Base-by-base conservation (phyloP, 2,888 invertebrate species). In the Neuroscelio doddi region DNA sequence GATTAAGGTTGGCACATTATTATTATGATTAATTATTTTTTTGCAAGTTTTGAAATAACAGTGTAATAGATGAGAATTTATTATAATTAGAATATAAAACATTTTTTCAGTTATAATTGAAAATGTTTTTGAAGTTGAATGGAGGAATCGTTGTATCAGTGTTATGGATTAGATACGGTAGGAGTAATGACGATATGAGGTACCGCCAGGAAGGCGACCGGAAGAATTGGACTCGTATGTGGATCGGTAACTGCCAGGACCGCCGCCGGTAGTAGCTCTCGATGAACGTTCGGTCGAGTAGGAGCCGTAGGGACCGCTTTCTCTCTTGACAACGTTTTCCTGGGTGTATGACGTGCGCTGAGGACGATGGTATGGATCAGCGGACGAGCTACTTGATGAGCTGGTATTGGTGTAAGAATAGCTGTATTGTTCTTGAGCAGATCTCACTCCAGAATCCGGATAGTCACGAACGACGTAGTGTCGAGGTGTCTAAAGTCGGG, bases 391-490 rank as follows among this genome's bases (percentile, higher is more conserved):
- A 64, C 83, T 75, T 73, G 86, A 86, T 84, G 87, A 85, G 75
- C 88, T 87, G 73, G 84, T 84, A 85, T 91, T 90, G 85, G 88
- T 87, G 88, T 93, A 93, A 73, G 93, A 90, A 88, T 93, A 94
- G 77, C 93, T 93, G 89, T 94, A 94, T 87, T 93, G 92, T 87
- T 93, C 89, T 85, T 93, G 92, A 76, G 91, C 91, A 83, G 82
- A 73, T 73, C 84, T 80, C 78, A 81, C 58, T 53, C 84, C 83
- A 62, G 71, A 67, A 38, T 90, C 88, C 66, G 90, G 90, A 77
- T 91, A 89, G 84, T 93, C 93, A 86, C 91, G 90, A 85, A 93
- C 92, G 87, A 93, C 91, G 88, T 93, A 93, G 89, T 93, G 92
- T 86, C 94, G 92, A 80, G 94, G 93, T 87, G 91, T 94, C 94